Conservation (phyloP, 1,140 invertebrate species). For the Diploscapter pachys region DNA sequence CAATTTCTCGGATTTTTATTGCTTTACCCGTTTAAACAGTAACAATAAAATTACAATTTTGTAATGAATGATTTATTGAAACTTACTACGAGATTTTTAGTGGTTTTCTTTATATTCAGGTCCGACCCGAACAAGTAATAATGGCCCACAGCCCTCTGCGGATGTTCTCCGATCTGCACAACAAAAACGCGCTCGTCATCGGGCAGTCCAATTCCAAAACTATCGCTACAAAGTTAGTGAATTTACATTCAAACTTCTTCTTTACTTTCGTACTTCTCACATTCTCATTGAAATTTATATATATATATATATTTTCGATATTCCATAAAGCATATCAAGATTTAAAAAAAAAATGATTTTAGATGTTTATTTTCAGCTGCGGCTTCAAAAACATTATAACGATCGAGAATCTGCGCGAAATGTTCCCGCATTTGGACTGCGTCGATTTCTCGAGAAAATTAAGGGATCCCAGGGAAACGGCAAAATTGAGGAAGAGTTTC, state of each 20-base stretch:
- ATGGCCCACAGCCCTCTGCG: conserved; percentile 72
- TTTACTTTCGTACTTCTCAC: too few species aligned
- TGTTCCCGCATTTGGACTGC: conserved; percentile 71
- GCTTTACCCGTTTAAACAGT: too few species aligned
- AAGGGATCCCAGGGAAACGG: conserved; percentile 41
- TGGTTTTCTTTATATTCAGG: conserved; percentile 7
- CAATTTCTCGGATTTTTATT: too few species aligned
- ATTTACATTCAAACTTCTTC: neutral
- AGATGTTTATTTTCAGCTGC: conserved; percentile 60
- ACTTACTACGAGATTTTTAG: conserved; percentile 9
- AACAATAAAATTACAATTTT: too few species aligned
- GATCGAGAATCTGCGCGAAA: conserved; percentile 67
- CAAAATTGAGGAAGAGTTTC: conserved; percentile 45
- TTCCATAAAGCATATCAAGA: neutral
- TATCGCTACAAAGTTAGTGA: conserved; percentile 65
- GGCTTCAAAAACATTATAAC: conserved; percentile 70
- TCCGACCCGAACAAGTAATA: conserved; percentile 67
- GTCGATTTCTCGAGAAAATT: conserved; percentile 67
- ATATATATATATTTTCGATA: conserved; percentile 3
- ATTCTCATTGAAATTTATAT: neutral
- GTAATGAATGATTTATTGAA: conserved; percentile 7
- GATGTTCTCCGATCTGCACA: conserved; percentile 68
- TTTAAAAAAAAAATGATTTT: too few species aligned
- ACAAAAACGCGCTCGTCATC: conserved; percentile 69
- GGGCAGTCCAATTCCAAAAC: conserved; percentile 70